Conservation (phyloP, 2,888 invertebrate species). For the Lasioglossum lativentre region DNA sequence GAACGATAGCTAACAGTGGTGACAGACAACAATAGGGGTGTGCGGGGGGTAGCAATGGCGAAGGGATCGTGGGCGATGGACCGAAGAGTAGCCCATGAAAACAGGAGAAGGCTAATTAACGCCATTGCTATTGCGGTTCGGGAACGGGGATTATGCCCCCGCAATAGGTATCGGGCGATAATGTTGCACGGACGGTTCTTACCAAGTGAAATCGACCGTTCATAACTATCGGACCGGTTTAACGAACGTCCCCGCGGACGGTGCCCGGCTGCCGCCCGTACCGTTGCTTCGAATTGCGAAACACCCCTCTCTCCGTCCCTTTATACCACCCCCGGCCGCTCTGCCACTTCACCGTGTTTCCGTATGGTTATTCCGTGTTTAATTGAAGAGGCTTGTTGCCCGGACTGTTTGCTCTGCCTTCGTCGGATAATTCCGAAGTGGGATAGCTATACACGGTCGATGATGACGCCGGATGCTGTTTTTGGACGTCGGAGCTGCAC, state of each 20-base stretch:
- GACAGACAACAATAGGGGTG: background rate
- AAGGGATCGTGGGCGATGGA: constrained; percentile 3
- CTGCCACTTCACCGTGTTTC: background rate
- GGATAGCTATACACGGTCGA: background rate
- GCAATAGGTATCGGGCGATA: constrained; percentile 64
- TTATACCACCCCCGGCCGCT: background rate
- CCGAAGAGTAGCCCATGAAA: constrained; percentile 54
- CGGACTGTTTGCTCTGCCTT: constrained; percentile 16
- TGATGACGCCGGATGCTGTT: constrained; percentile 5
- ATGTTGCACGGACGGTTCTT: constrained; percentile 40
- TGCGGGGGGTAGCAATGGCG: background rate
- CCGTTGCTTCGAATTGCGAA: background rate
- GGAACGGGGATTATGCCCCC: constrained; percentile 61
- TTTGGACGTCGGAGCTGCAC: background rate
- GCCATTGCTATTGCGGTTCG: constrained; percentile 64
- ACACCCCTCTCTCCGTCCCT: too few relatives aligned
- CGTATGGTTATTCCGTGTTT: constrained; percentile 37
- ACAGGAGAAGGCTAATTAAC: constrained; percentile 74
- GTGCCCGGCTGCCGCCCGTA: background rate
- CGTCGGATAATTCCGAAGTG: background rate
- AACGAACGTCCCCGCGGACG: constrained; percentile 42
- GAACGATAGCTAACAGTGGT: constrained; percentile 4
- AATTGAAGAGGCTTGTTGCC: constrained; percentile 36
- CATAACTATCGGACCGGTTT: constrained; percentile 30
- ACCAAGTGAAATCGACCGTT: constrained; percentile 28